Evolutionary conservation across 2,888 invertebrate genomes (phyloP).

Genomic region (Himalopsyche tibetana): DNA sequence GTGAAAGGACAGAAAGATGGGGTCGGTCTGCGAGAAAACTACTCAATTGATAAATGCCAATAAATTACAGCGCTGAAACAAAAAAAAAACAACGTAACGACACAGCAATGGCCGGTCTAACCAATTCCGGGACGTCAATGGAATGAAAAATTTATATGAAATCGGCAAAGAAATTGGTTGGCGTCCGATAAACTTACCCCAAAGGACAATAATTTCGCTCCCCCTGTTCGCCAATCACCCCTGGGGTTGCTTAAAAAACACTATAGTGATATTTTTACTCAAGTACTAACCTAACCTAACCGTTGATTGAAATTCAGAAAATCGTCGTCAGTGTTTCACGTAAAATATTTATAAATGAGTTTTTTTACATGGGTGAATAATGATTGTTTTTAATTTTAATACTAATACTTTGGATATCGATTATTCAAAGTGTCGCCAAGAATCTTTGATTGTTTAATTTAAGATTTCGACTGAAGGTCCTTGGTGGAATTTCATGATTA

Average conservation of each 20-base stretch:
- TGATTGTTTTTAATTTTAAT: too few relatives aligned
- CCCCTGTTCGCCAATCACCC: not conserved
- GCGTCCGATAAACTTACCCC: slow-evolving; percentile 2
- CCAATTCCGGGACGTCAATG: not conserved
- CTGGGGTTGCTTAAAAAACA: not conserved
- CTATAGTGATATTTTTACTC: not conserved
- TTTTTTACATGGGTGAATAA: too few relatives aligned
- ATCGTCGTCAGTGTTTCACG: too few relatives aligned
- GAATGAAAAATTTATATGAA: slow-evolving; percentile 26
- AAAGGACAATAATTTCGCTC: slow-evolving; percentile 30
- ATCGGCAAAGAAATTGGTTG: not conserved
- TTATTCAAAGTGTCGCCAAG: too few relatives aligned
- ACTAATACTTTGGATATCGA: too few relatives aligned
- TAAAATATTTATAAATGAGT: too few relatives aligned
- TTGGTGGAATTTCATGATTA: too few relatives aligned
- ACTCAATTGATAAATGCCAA: slow-evolving; percentile 8
- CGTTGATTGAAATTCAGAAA: too few relatives aligned
- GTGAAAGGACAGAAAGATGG: too few relatives aligned
- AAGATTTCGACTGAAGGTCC: too few relatives aligned
- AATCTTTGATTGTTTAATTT: too few relatives aligned
- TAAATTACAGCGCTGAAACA: not conserved
- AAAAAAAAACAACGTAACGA: not conserved
- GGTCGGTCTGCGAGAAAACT: not conserved
- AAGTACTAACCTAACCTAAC: not conserved
- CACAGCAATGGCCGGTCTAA: not conserved